A percentile compares a stretch with the other conserved stretches of the same genome.
Conservation (phyloP, 1,140 invertebrate genomes). For the Chionoecetes opilio region DNA sequence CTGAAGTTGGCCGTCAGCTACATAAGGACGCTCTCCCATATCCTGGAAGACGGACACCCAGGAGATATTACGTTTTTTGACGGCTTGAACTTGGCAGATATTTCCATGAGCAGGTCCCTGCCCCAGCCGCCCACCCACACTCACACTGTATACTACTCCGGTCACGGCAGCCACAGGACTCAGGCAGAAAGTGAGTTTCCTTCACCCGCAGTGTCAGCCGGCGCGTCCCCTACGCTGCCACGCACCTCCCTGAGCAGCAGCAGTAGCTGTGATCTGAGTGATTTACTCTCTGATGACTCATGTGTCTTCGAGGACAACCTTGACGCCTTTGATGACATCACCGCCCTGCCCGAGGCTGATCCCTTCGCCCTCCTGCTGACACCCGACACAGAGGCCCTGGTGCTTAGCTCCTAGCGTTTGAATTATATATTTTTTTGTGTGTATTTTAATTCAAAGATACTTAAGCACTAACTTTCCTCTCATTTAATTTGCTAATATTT, state of each 20-base stretch:
- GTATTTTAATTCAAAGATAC: no score
- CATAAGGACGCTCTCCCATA: slow-evolving; percentile 68
- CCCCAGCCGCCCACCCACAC: not conserved
- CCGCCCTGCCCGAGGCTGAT: slow-evolving; percentile 64
- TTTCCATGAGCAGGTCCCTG: not conserved
- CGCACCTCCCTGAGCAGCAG: slow-evolving; percentile 46
- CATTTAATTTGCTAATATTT: no score
- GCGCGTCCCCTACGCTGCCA: not conserved
- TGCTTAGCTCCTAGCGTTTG: slow-evolving; percentile 3
- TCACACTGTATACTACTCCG: not conserved
- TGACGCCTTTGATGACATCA: slow-evolving; percentile 72
- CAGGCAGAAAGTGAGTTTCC: not conserved
- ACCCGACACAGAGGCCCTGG: slow-evolving; percentile 46
- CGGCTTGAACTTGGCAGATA: slow-evolving; percentile 39
- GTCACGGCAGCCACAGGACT: not conserved
- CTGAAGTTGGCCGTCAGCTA: slow-evolving; percentile 74
- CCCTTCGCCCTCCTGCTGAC: slow-evolving; percentile 65
- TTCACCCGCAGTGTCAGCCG: not conserved
- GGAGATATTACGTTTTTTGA: slow-evolving; percentile 66
- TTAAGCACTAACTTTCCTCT: no score
- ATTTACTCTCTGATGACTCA: slow-evolving; percentile 65
- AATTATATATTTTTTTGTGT: not conserved
- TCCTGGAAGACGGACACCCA: slow-evolving; percentile 63
- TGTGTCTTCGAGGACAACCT: slow-evolving; percentile 71
- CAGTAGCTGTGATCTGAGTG: slow-evolving; percentile 58